Evolutionary conservation across 1,140 invertebrate genomes (phyloP), one percentile per base, ranked within the genome.

Genomic region (Nymphalis io): DNA sequence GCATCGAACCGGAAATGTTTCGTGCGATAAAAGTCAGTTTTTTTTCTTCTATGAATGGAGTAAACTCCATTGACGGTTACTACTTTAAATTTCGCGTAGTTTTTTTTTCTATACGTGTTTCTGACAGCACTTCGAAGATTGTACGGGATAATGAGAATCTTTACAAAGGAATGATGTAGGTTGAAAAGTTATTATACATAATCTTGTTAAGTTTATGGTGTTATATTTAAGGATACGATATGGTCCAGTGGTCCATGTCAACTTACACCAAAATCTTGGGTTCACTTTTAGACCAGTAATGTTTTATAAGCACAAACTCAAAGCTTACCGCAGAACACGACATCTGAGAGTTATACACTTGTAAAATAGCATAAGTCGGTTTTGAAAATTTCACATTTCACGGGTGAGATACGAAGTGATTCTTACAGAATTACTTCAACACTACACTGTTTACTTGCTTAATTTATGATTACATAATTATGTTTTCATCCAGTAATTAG

Each of bases 1-100:
- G 82, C 79, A 70, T 27, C 74, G 73, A 78, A 81, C 83, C 83
- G 83, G 83, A 85, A 83, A 84, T 74, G 70, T 72, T 76, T 39
- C 77, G 70, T 74, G 73, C 53, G 73, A 82, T 85, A 80, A 76
- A 84, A 79, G 76, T 79, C 70, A 74, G 46, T 78, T 75, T 72
- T 80, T 78, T 77, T 72, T 73, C 70, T 51, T 65, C 20, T 40
- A 58, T 70, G 57, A 72, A 79, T 78, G 62, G 77, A 72, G 61
- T 78, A 51, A 63, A 80, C 72, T 82, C 76, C 69, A 84, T 84
- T 80, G 68, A 81, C 68, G 60, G 60, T 58, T 62, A 83, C 63
- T 77, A 76, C 53, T 76, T 77, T 79, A 76, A 84, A 84, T 77
- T 73, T 80, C 70, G 73, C 73, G 73, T 78, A 75, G 57, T 74